A percentile compares a stretch with the other conserved stretches of the same genome.
These are phyloP conservation scores for Ceratina japonica DNA, from an alignment of 1,140 invertebrate genomes.

Conservation along the genomic window DNA sequence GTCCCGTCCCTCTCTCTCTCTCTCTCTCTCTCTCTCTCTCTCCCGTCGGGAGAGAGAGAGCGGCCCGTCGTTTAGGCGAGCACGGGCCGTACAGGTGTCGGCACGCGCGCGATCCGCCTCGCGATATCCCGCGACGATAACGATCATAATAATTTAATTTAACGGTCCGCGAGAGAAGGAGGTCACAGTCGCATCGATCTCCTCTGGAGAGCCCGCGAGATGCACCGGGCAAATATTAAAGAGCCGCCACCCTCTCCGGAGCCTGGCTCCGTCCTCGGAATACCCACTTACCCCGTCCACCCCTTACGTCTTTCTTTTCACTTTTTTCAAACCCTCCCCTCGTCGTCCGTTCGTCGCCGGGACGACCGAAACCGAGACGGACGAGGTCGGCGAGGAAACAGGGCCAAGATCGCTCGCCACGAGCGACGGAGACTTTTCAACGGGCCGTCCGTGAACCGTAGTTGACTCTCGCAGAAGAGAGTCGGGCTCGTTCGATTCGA, in stretches of 20 bases:
- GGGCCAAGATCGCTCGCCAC: constrained; percentile 40
- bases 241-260: constrained; percentile 10
- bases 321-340: not conserved
- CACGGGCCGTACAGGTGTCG: constrained; percentile 4
- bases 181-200: constrained; percentile 55
- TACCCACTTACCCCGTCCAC: not conserved
- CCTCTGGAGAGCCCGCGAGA: constrained; percentile 22
- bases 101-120: constrained; percentile 6
- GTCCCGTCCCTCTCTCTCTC: too few species aligned
- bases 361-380: not conserved
- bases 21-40: too few species aligned
- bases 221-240: constrained; percentile 62
- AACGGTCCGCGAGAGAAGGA: constrained; percentile 53
- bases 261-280: not conserved
- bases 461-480: too few species aligned
- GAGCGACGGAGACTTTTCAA: constrained; percentile 49
- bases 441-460: too few species aligned
- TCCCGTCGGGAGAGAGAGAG: too few species aligned
- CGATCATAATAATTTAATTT: constrained; percentile 65
- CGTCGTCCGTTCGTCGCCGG: too few species aligned
- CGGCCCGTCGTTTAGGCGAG: not conserved
- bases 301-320: not conserved
- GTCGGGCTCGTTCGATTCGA: too few species aligned
- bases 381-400: not conserved
- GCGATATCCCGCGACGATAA: constrained; percentile 54